A percentile compares a stretch with the other conserved stretches of the same genome.
These are phyloP conservation scores for Prionailurus bengalensis DNA, from an alignment of 2,113 vertebrate genomes.

Conservation along the genomic window DNA sequence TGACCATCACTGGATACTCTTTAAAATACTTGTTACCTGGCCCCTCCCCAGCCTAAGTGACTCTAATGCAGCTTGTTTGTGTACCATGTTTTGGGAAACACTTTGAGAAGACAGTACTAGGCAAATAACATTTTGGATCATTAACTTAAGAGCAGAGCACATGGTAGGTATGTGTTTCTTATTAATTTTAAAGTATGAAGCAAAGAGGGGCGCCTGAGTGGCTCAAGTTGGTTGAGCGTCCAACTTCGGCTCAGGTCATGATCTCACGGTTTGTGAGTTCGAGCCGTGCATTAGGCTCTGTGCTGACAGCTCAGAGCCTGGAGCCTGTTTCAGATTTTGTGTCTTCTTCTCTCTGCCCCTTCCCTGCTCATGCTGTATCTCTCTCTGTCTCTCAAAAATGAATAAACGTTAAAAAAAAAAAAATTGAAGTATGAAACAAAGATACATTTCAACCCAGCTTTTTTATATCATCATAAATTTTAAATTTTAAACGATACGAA, in stretches of 20 bases:
- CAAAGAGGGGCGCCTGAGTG: neutral
- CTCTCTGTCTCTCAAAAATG: no score
- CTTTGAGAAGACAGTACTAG: conserved; percentile 60
- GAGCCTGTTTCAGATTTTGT: no score
- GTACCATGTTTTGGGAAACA: conserved; percentile 65
- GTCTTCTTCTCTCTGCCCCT: no score
- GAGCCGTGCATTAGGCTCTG: no score
- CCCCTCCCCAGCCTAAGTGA: conserved; percentile 19
- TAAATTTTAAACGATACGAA: conserved; percentile 32
- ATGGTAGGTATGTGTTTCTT: conserved; percentile 61
- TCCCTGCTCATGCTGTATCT: no score
- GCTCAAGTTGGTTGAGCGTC: no score
- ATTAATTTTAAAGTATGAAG: conserved; percentile 58
- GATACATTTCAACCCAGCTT: conserved; percentile 27
- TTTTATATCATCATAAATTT: conserved; percentile 55
- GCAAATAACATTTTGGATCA: conserved; percentile 63
- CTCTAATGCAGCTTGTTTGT: conserved; percentile 60
- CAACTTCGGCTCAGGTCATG: no score
- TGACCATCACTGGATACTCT: conserved; percentile 22
- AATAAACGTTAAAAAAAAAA: no score
- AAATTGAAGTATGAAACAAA: conserved; percentile 49
- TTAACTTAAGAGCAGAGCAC: conserved; percentile 67
- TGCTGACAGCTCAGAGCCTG: no score
- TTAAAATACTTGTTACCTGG: conserved; percentile 63
- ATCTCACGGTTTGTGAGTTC: no score